Conservation (phyloP, 2,113 vertebrate genomes). For the Carassius carassius region DNA sequence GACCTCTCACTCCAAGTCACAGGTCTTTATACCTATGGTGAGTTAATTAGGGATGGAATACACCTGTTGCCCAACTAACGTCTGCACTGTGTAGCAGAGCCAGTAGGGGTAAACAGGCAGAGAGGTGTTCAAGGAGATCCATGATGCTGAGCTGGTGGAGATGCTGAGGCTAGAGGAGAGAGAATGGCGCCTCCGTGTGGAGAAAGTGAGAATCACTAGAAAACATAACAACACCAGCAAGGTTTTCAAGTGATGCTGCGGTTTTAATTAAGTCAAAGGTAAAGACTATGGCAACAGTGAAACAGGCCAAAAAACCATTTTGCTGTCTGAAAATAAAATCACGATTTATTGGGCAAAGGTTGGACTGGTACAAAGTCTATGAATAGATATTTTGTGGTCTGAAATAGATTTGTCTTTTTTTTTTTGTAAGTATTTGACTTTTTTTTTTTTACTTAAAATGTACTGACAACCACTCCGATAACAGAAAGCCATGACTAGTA, state of each 20-base stretch:
- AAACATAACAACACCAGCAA: background rate
- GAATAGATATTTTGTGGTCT: background rate
- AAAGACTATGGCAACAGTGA: background rate
- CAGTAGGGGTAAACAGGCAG: too few species aligned
- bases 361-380: background rate
- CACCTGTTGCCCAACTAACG: too few species aligned
- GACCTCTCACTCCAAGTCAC: too few species aligned
- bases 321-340: background rate
- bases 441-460: background rate
- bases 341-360: background rate
- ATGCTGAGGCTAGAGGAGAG: constrained; percentile 87
- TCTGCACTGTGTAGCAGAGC: too few species aligned
- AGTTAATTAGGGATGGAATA: too few species aligned
- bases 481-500: background rate
- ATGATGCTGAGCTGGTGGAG: constrained; percentile 83
- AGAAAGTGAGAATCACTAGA: constrained; percentile 74
- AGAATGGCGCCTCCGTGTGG: constrained; percentile 80
- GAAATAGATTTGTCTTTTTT: too few species aligned
- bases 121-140: constrained; percentile 74
- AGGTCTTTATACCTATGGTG: too few species aligned
- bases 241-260: background rate
- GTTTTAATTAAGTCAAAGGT: background rate
- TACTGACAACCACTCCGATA: background rate
- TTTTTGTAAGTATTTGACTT: too few species aligned
- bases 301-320: background rate